Evolutionary conservation across 2,888 invertebrate genomes (phyloP).

Genomic region (Caenorhabditis becei): DNA sequence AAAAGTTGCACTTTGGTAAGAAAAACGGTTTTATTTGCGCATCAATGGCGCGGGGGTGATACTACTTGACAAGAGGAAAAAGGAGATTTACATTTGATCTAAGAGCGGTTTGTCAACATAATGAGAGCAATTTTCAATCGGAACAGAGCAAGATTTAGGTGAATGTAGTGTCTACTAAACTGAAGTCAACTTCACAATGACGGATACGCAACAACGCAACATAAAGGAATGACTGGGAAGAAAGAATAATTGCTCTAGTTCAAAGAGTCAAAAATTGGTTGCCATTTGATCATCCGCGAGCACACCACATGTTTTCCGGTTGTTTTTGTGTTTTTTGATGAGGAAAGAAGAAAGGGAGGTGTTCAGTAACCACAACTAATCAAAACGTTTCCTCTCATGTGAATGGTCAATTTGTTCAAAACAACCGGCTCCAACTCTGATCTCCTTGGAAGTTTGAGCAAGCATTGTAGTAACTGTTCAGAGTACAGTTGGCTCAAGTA

Average conservation of each 20-base stretch:
- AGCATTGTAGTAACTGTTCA: not conserved
- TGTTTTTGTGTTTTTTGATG: not conserved
- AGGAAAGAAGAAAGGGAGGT: not conserved
- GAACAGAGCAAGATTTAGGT: not conserved
- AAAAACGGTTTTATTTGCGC: conserved; percentile 4
- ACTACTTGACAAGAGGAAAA: conserved; percentile 25
- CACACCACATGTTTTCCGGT: not conserved
- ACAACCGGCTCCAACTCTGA: too few relatives aligned
- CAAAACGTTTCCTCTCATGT: not conserved
- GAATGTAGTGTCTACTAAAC: too few relatives aligned
- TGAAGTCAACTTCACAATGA: too few relatives aligned
- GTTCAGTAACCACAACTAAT: not conserved
- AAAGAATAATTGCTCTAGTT: too few relatives aligned
- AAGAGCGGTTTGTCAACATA: conserved; percentile 21
- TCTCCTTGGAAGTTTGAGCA: too few relatives aligned
- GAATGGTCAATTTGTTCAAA: too few relatives aligned
- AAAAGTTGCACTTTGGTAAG: not conserved
- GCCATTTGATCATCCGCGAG: too few relatives aligned
- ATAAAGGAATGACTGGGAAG: too few relatives aligned
- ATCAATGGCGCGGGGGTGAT: conserved; percentile 19
- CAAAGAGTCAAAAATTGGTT: too few relatives aligned
- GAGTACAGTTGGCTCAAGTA: not conserved
- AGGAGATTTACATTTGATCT: conserved; percentile 13
- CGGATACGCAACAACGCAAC: too few relatives aligned
- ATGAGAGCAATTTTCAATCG: not conserved